Base-by-base conservation (phyloP, 2,797 vertebrate genomes). In the Orestias chungarensis region DNA sequence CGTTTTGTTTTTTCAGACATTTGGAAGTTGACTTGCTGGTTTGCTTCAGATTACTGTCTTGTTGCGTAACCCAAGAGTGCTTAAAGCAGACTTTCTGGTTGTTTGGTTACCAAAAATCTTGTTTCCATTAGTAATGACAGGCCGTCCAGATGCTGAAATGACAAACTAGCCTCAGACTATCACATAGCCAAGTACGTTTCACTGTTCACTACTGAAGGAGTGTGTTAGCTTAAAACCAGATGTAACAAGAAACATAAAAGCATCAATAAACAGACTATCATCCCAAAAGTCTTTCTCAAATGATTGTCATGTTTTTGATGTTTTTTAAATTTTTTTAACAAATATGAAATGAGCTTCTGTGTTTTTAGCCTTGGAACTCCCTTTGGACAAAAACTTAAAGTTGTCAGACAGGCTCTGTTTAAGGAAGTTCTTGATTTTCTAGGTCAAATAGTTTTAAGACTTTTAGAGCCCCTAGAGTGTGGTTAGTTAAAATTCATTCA, bases 401-500 rank as follows among this genome's bases (percentile, higher is more conserved):
- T 38, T 61, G 59, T 61, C 59, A 61, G 59, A 38, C 33, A 61
- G 35, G 59, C 40, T 61, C 20, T n/a, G 23, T 61, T 61, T 38
- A 14, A 61, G 20, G 23, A 11, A 61, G 20, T n/a, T 61, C 12
- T 61, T n/a, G 35, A 61, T 38, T 61, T 4, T 40, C 40, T 20
- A 38, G 57, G 57, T 38, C 20, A n/a, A 35, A n/a, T 4, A 23
- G 10, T 6, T 20, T 61, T 38, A 23, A 40, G 23, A 25, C 35
- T n/a, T 17, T 15, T 25, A 40, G 11, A 62, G 25, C 23, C 59
- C n/a, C 35, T 6, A 59, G 40, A 42, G 33, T 61, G 33, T 42
- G 35, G 23, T 3, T 62, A 38, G 40, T 62, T 8, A 25, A 23
- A 42, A 2, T 15, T 62, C n/a, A 40, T 62, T 40, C 20, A 61